Evolutionary conservation across 23 tunicate genomes (phyloP), one percentile per base, ranked within the genome.

Genomic region (Phallusia fumigata): DNA sequence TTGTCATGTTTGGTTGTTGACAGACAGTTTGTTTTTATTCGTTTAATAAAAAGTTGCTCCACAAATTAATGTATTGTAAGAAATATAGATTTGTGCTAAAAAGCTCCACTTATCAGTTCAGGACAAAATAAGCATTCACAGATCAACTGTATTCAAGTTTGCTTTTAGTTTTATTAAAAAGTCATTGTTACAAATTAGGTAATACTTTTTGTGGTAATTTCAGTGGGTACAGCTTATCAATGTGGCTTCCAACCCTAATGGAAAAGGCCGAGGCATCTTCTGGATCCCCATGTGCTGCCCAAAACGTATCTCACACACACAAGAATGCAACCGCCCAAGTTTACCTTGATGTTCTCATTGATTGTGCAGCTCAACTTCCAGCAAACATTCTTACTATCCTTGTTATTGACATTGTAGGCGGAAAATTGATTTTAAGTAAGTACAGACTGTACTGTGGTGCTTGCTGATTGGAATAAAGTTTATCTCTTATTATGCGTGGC

Each of bases 161-260:
- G n/a, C n/a, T n/a, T n/a, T n/a, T n/a, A n/a, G n/a, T n/a, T n/a
- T n/a, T 53, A 18, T 18, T 53, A 30, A 31, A 30, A 65, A 30
- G 32, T 3, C 47, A 40, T 40, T 40, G 5, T 30, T 65, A 65
- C 74, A 65, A 65, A 65, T 3, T 65, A 30, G 6, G 74, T 65
- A 30, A 5, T 65, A 5, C 8, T 30, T 65, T 5, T 65, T 65
- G 6, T 30, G 32, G 32, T 5, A 79, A 82, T 28, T 83, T 79
- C 50, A 81, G 96, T 35, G 96, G 96, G 0, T 93, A 93, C 52
- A 93, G 98, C 0, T 18, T 93, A 72, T 47, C 90, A 51, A 93
- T 93, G 98, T 93, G 98, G 98, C 81, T 88, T 32, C 93, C 93
- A 0, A 75, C 88, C 52, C 33, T 93, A 53, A 88, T 93, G 90